Base-by-base conservation (phyloP, 2,888 invertebrate species). In the Poecilus cupreus region DNA sequence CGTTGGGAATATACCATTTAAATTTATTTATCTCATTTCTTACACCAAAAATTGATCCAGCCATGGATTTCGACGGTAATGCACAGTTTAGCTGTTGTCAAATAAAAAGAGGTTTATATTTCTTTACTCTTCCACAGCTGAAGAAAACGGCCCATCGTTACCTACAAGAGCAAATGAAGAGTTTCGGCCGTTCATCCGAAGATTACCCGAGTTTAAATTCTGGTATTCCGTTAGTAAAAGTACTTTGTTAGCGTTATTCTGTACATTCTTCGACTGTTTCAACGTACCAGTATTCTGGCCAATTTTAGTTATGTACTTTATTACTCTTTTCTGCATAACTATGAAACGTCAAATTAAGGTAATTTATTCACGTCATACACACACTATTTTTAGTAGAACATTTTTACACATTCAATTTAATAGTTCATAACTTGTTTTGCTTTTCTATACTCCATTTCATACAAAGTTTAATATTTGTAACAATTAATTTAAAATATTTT, bases 201-300 rank as follows among this genome's bases (percentile, higher is more conserved):
- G 99, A 86, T 90, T 99, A 88, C 99, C 99, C 64, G 99, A 99
- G 91, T 99, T 99, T 89, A 99, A 99, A 90, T 99, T 99, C 90
- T 99, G 99, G 99, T 94, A 98, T 86, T 98, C 98, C 85, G 96
- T 98, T 83, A 95, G 96, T 82, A 98, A 98, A 89, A 98, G 98
- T 85, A 97, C 98, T 46, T 85, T 97, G 10, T 92, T 99, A 85
- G 98, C 96, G 54, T 92, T 97, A 87, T 90, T 94, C 85, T 98
- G 98, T 91, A 99, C 99, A 82, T 96, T 98, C 90, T 98, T 99
- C 89, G 98, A 99, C 87, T 95, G 96, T 86, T 98, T 99, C 90
- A 98, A 99, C 92, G 96, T 99, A 89, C 99, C 99, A 88, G 99
- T 99, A 87, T 99, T 99, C 91, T 99, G 99, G 99, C 99, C 99